Evolutionary conservation across 1,140 invertebrate genomes (phyloP).

Genomic region (Theocolax elegans): DNA sequence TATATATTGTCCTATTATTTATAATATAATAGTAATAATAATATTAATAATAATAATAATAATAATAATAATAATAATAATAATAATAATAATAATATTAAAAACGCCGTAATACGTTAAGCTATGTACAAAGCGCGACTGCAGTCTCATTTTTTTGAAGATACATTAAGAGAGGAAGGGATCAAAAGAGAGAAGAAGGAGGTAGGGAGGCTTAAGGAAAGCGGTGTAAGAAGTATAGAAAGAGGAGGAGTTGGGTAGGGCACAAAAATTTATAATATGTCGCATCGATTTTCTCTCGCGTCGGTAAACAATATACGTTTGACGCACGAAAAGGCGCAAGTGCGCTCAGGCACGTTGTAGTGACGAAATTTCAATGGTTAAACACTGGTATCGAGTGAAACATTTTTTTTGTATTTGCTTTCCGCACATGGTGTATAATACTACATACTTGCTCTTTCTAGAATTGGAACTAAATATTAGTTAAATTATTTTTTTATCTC

Average conservation of each 20-base stretch:
- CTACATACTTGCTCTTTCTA: too few species aligned
- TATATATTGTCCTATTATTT: conserved; percentile 39
- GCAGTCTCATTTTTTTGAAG: conserved; percentile 54
- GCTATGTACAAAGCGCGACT: conserved; percentile 67
- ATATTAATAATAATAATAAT: conserved; percentile 56
- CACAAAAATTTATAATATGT: too few species aligned
- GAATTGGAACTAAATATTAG: too few species aligned
- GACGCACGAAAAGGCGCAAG: too few species aligned
- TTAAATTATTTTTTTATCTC: too few species aligned
- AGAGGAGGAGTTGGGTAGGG: background rate
- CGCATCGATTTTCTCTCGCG: too few species aligned
- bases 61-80: conserved; percentile 56
- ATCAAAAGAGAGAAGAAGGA: conserved; percentile 37
- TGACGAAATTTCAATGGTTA: too few species aligned
- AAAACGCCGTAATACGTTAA: conserved; percentile 59
- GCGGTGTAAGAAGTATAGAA: background rate
- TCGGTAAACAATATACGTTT: too few species aligned
- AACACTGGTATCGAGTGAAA: too few species aligned
- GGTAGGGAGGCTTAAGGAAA: background rate
- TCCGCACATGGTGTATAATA: too few species aligned
- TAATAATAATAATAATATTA: conserved; percentile 62
- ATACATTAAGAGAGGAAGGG: conserved; percentile 32
- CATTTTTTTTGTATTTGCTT: too few species aligned
- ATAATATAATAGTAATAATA: conserved; percentile 45
- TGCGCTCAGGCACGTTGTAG: too few species aligned